Evolutionary conservation across 2,888 invertebrate genomes (phyloP).

Genomic region (Heliconius cydno): DNA sequence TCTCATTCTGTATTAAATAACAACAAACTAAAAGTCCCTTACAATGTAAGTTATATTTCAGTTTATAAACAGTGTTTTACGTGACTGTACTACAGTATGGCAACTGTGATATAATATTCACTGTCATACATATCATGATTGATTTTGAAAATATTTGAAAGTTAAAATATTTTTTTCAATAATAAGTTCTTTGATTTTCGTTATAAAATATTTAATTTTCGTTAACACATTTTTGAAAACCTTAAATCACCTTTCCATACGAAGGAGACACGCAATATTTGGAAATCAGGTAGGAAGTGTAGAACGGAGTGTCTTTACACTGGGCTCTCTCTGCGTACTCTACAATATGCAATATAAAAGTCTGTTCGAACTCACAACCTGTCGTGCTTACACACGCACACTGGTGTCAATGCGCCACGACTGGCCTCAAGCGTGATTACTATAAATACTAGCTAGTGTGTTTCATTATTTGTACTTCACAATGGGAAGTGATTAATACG

Average conservation of each 20-base stretch:
- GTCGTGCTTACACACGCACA: background rate
- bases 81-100: background rate
- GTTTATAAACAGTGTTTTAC: background rate
- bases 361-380: background rate
- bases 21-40: no score
- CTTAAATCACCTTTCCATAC: no score
- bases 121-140: slow-evolving; percentile 22
- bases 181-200: background rate
- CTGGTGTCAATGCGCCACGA: background rate
- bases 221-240: no score
- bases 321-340: background rate
- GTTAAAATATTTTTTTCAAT: background rate
- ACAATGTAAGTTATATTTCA: background rate
- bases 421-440: background rate
- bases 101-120: slow-evolving; percentile 5
- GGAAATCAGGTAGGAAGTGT: background rate
- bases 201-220: no score
- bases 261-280: background rate
- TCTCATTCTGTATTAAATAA: no score
- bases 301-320: background rate
- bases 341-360: background rate
- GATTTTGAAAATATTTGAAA: slow-evolving; percentile 11
- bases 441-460: no score
- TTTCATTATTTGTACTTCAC: no score
- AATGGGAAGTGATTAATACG: no score